Evolutionary conservation across 2,797 vertebrate species (phyloP).

Genomic region (Danionella dracula): DNA sequence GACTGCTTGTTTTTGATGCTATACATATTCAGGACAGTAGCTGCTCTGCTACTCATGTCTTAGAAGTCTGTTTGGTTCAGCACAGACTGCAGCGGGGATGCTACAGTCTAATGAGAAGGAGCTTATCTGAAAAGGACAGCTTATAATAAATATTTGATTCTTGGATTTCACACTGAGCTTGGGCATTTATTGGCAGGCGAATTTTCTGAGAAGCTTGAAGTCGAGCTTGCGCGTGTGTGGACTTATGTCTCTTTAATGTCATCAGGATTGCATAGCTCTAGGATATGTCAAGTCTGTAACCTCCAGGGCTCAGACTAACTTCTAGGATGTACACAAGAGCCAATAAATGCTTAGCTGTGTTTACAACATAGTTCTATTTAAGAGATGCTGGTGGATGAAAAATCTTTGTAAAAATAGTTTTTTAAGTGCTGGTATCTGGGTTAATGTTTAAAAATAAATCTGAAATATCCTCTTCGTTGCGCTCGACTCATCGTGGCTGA

Average conservation of each 20-base stretch:
- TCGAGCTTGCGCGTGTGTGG: not conserved
- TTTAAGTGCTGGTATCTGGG: too few relatives aligned
- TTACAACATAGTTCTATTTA: too few relatives aligned
- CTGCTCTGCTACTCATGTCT: not conserved
- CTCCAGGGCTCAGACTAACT: not conserved
- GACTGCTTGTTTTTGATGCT: not conserved
- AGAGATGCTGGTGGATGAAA: too few relatives aligned
- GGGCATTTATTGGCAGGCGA: conserved; percentile 21
- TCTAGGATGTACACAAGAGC: conserved; percentile 1
- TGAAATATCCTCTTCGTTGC: too few relatives aligned
- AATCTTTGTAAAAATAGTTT: too few relatives aligned
- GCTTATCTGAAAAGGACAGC: conserved; percentile 12
- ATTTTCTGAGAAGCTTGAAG: not conserved
- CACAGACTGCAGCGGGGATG: not conserved
- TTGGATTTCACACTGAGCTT: conserved; percentile 2
- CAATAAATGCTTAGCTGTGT: not conserved
- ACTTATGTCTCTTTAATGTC: conserved; percentile 11
- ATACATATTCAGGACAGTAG: not conserved
- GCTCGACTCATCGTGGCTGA: not conserved
- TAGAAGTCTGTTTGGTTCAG: conserved; percentile 24
- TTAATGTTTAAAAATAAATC: too few relatives aligned
- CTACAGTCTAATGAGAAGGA: conserved; percentile 30
- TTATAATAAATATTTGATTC: conserved; percentile 28
- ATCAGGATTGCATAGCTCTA: conserved; percentile 14
- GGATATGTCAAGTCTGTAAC: conserved; percentile 9